phyloP scores from a whole-genome alignment of 2,888 invertebrate genomes.

The Papilio elwesi region DNA sequence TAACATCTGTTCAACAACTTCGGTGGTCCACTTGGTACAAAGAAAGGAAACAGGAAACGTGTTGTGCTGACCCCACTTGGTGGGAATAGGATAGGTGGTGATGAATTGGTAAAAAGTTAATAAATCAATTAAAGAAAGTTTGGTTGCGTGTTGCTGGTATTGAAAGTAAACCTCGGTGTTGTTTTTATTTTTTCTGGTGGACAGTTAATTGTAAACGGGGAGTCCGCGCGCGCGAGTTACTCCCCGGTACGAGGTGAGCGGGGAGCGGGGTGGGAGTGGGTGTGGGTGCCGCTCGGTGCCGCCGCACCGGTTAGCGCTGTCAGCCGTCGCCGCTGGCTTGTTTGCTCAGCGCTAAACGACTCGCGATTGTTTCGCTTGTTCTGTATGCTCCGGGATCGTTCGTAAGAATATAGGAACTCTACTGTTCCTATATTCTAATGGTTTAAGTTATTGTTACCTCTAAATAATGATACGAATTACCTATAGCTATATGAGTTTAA shows the following conservation, averaged over 20 bases:
- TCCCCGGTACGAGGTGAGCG: neutral
- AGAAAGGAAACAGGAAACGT: no score
- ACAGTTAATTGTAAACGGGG: neutral
- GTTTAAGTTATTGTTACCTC: no score
- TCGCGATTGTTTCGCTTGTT: neutral
- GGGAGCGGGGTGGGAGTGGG: neutral
- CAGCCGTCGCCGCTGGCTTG: neutral
- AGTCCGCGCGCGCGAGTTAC: neutral
- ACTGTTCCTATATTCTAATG: neutral
- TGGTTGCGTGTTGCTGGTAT: neutral
- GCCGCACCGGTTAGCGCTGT: slow-evolving; percentile 12
- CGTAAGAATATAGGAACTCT: neutral
- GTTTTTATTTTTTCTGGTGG: neutral
- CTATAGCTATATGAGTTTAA: no score
- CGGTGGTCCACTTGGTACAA: no score
- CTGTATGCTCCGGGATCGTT: neutral
- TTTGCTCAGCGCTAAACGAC: neutral
- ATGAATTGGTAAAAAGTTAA: no score
- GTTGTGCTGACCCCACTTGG: no score
- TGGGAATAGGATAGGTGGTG: no score
- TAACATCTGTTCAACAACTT: no score
- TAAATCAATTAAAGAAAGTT: no score
- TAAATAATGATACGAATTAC: no score
- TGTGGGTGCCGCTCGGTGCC: neutral
- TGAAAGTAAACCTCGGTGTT: neutral